These are phyloP conservation scores for Gallinago solitaria DNA, from an alignment of 2,797 vertebrate genomes.

Conservation along the genomic window DNA sequence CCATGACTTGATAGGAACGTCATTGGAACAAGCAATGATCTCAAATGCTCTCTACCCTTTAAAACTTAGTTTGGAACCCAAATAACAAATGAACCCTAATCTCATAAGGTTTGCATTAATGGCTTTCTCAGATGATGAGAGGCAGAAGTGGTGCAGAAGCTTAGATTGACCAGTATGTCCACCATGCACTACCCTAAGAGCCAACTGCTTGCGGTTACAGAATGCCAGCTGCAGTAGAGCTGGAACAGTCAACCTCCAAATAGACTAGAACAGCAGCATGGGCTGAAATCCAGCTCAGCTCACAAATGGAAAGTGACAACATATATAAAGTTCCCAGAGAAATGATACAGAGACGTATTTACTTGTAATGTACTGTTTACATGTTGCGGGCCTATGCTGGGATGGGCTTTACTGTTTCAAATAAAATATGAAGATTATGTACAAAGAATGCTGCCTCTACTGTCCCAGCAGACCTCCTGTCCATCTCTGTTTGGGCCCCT, in stretches of 20 bases:
- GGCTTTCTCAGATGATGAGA: background rate
- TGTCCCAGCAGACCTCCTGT: background rate
- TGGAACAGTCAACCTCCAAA: background rate
- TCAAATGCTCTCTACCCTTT: background rate
- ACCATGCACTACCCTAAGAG: background rate
- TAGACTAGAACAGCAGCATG: background rate
- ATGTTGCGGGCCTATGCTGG: background rate
- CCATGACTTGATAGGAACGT: background rate
- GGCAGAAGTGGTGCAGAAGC: background rate
- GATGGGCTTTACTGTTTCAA: background rate
- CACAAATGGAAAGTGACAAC: background rate
- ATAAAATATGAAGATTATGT: background rate
- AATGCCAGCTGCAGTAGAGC: background rate
- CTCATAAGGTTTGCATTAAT: background rate
- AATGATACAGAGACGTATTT: background rate
- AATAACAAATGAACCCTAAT: conserved; percentile 9
- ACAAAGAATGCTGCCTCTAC: background rate
- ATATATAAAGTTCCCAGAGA: background rate
- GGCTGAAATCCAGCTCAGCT: background rate
- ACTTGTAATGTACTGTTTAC: background rate
- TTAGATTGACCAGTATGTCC: background rate
- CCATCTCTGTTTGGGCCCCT: background rate
- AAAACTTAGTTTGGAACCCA: background rate
- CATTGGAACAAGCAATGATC: background rate
- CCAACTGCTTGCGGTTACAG: background rate